Base-by-base conservation (phyloP, 2,113 vertebrate species). In the Propithecus coquereli region DNA sequence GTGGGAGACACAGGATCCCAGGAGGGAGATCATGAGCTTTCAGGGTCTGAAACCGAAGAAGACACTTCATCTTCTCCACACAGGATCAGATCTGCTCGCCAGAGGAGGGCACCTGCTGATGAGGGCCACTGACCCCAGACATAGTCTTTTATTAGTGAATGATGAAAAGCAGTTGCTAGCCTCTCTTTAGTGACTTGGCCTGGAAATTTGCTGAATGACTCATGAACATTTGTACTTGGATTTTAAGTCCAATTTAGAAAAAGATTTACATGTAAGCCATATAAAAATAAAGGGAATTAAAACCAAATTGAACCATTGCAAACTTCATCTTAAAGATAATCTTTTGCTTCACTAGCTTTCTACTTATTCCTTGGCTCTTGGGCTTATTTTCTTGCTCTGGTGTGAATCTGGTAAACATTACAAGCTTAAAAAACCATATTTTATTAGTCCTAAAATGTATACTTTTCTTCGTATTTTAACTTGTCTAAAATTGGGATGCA, bases 1-100 rank as follows among this genome's bases (percentile, higher is more conserved):
- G 98, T 99, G 54, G 99, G 99, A 23, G 99, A 99, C 63, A 99
- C 99, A 0, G 98, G 99, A 37, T 99, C 99, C 73, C 99, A 99
- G 0, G 99, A 99, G 94, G 99, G 99, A 37, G 99, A 99, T 94
- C 98, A 98, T 11, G 99, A 99, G 81, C 98, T 99, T 57, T 98
- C 99, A n/a, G 99, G 99, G 92, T 66, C 99, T 47, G 99, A 99
- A 98, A 96, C 97, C 0, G 99, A 99, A 8, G 98, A 98, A 4
- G 97, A 99, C 25, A 89, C 97, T 8, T 97, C 98, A 0, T 95
- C 98, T 8, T 98, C 98, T 0, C 96, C 98, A 1, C 98, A 98
- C 47, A 99, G 99, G 70, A 97, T 94, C 7, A 98, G 99, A 83
- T 98, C 98, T 0, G 94, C 99, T 86, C 99, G 99, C 65, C 99